Evolutionary conservation across 1,140 invertebrate species (phyloP).

Genomic region (Oncopodura yosiiana): DNA sequence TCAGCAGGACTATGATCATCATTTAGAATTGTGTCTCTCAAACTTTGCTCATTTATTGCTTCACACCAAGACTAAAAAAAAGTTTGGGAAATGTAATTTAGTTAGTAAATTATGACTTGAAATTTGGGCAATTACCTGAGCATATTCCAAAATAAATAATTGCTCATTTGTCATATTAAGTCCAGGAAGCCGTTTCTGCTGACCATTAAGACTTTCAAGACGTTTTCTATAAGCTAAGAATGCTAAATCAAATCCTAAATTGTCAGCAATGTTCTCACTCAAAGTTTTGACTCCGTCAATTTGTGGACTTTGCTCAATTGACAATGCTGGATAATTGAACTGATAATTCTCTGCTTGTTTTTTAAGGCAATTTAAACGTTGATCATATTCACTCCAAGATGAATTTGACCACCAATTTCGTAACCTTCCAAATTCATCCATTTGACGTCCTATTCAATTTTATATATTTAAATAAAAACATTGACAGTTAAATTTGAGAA

Average conservation of each 20-base stretch:
- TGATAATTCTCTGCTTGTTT: slow-evolving; percentile 38
- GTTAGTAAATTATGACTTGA: neutral
- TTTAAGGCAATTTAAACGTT: slow-evolving; percentile 56
- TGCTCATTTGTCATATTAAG: slow-evolving; percentile 47
- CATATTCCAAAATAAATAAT: slow-evolving; percentile 49
- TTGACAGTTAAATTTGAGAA: no score
- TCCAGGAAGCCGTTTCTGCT: slow-evolving; percentile 43
- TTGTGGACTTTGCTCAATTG: no score
- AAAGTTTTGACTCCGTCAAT: slow-evolving; percentile 42
- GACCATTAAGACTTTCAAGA: slow-evolving; percentile 4
- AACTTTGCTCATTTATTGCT: neutral
- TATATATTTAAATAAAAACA: no score
- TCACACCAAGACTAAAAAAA: neutral
- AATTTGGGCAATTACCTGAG: slow-evolving; percentile 40
- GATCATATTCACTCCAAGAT: slow-evolving; percentile 53
- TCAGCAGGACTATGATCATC: slow-evolving; percentile 38
- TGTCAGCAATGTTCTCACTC: slow-evolving; percentile 48
- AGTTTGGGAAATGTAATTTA: neutral
- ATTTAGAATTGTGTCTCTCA: neutral
- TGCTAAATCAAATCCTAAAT: slow-evolving; percentile 45
- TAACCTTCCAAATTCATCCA: slow-evolving; percentile 53
- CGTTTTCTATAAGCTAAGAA: slow-evolving; percentile 38
- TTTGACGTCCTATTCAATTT: slow-evolving; percentile 45
- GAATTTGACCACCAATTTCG: slow-evolving; percentile 54
- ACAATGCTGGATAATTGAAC: no score